Percentiles rank a stretch among this genome's conserved stretches.
phyloP scores from a whole-genome alignment of 2,113 vertebrate species.

The Rhynchopsitta pachyrhyncha region DNA sequence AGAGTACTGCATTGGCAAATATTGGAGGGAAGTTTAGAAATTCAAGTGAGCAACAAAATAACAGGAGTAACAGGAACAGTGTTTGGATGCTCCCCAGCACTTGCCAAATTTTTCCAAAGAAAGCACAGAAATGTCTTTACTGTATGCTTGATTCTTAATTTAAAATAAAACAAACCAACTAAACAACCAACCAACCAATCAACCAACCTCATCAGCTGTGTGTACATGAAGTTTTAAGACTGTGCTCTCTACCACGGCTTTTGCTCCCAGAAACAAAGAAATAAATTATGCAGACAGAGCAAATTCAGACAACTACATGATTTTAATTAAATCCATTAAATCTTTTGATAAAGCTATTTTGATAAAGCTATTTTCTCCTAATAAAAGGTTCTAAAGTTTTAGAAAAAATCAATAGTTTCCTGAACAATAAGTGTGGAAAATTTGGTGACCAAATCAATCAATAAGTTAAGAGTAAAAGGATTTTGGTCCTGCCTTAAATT shows the following conservation, averaged over 20 bases:
- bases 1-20: not conserved
- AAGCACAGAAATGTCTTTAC: not conserved
- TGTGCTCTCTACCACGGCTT: not conserved
- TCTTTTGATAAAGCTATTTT: not conserved
- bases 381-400: not conserved
- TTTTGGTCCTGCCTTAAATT: not conserved
- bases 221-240: not conserved
- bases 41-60: not conserved
- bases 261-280: not conserved
- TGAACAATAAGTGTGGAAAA: not conserved
- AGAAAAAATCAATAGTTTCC: not conserved
- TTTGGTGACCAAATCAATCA: not conserved
- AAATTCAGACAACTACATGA: not conserved
- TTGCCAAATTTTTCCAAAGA: not conserved
- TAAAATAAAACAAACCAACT: not conserved
- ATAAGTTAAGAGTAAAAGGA: not conserved
- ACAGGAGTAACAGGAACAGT: not conserved
- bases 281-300: not conserved
- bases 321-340: not conserved
- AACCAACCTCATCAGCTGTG: not conserved
- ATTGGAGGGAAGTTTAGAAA: not conserved
- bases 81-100: not conserved
- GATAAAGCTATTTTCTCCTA: not conserved
- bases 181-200: no score
- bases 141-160: not conserved